Percentiles rank a stretch among this genome's conserved stretches.
Evolutionary conservation across 2,113 vertebrate genomes (phyloP).

Genomic region (Macheiramphus alcinus): DNA sequence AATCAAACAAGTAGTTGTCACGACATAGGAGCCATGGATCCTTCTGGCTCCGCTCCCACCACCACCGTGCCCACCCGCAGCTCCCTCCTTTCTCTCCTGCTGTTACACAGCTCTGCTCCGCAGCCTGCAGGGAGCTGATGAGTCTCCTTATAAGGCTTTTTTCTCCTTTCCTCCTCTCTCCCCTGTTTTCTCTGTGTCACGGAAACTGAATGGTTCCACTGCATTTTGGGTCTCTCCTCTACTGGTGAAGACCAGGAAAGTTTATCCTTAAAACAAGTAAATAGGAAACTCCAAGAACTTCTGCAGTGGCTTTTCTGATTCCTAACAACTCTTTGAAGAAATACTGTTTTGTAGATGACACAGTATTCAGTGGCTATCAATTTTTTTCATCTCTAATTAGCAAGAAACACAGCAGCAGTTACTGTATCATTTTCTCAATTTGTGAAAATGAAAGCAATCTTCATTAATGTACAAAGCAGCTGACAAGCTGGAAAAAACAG

Average conservation of each 20-base stretch:
- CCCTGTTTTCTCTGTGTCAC: background rate
- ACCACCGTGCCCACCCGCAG: background rate
- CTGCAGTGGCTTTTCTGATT: background rate
- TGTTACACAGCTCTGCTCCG: background rate
- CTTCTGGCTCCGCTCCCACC: background rate
- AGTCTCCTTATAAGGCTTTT: conserved; percentile 21
- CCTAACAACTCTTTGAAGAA: background rate
- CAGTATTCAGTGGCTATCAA: background rate
- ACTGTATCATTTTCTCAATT: background rate
- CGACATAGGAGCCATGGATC: background rate
- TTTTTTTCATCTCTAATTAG: background rate
- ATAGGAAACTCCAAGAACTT: background rate
- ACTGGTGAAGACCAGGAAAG: background rate
- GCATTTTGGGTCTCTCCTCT: background rate
- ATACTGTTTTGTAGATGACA: background rate
- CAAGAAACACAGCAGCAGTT: background rate
- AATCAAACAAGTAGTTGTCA: background rate
- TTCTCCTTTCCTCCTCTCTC: background rate
- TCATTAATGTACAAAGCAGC: background rate
- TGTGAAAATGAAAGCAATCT: conserved; percentile 28
- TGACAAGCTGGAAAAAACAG: background rate
- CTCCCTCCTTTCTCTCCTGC: background rate
- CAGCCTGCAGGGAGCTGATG: background rate
- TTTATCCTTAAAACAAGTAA: background rate
- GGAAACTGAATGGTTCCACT: background rate